Evolutionary conservation across 2,888 invertebrate species (phyloP).

Genomic region (Tetragonula carbonaria): DNA sequence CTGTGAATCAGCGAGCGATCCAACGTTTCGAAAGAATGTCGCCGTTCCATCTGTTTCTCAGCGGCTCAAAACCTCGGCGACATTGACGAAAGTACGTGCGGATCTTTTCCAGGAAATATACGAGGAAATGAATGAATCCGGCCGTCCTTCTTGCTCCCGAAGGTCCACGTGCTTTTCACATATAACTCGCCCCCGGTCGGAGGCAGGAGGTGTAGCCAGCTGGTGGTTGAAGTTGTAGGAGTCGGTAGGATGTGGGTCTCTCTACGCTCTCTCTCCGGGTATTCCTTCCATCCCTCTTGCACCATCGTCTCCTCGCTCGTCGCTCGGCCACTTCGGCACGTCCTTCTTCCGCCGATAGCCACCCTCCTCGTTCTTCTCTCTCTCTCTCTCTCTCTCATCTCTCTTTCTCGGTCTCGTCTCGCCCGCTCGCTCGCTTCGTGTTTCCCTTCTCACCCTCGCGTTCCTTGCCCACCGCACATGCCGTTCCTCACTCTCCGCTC

Average conservation of each 20-base stretch:
- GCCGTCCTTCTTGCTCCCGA: conserved; percentile 78
- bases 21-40: neutral
- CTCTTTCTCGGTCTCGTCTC: conserved; percentile 3
- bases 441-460: conserved; percentile 45
- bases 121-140: conserved; percentile 80
- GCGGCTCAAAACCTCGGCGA: neutral
- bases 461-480: conserved; percentile 57
- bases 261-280: conserved; percentile 69
- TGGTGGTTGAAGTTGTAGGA: conserved; percentile 81
- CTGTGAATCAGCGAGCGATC: neutral
- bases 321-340: conserved; percentile 57
- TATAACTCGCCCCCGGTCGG: conserved; percentile 73
- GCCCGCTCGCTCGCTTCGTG: conserved; percentile 20
- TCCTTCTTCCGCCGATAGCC: conserved; percentile 65
- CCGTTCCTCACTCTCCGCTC: conserved; percentile 66
- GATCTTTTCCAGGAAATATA: conserved; percentile 68
- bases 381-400: conserved; percentile 30
- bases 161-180: conserved; percentile 79
- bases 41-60: conserved; percentile 11
- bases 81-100: conserved; percentile 46
- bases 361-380: conserved; percentile 48
- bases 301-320: conserved; percentile 59
- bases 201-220: conserved; percentile 78
- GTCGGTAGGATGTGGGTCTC: conserved; percentile 81
- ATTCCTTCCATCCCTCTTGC: conserved; percentile 72